phyloP scores from a whole-genome alignment of 2,888 invertebrate species.

The Platycheirus albimanus region DNA sequence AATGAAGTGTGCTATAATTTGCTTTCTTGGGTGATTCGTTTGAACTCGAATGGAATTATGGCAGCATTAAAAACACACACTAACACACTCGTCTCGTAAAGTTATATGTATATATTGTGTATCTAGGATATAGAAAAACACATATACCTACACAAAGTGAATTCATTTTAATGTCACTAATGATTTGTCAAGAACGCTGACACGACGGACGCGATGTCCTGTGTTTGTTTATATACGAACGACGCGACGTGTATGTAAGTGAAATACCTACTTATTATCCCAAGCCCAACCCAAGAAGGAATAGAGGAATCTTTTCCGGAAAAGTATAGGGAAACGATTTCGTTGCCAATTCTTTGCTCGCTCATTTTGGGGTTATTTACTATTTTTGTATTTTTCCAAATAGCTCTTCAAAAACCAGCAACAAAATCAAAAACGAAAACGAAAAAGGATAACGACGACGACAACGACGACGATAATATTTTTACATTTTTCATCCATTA shows the following conservation, averaged over 20 bases:
- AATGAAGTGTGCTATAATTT: slow-evolving; percentile 70
- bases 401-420: background rate
- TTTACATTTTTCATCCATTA: slow-evolving; percentile 69
- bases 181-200: slow-evolving; percentile 67
- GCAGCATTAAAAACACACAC: slow-evolving; percentile 45
- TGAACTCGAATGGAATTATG: slow-evolving; percentile 66
- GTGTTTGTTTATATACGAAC: slow-evolving; percentile 18
- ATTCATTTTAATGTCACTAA: slow-evolving; percentile 68
- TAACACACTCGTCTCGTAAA: no score
- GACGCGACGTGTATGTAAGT: no score
- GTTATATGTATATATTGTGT: no score
- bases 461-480: slow-evolving; percentile 11
- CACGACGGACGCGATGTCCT: slow-evolving; percentile 16
- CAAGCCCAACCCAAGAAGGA: no score
- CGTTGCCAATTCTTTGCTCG: slow-evolving; percentile 62
- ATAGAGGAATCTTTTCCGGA: slow-evolving; percentile 38
- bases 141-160: background rate
- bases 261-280: slow-evolving; percentile 58
- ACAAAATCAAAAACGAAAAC: background rate
- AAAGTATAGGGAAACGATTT: slow-evolving; percentile 56
- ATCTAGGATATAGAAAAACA: background rate
- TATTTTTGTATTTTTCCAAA: slow-evolving; percentile 5
- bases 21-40: slow-evolving; percentile 62
- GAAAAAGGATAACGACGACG: background rate
- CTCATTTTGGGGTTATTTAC: slow-evolving; percentile 61